Evolutionary conservation across 2,888 invertebrate genomes (phyloP), one percentile per base, ranked within the genome.

Genomic region (Globia sparganii): DNA sequence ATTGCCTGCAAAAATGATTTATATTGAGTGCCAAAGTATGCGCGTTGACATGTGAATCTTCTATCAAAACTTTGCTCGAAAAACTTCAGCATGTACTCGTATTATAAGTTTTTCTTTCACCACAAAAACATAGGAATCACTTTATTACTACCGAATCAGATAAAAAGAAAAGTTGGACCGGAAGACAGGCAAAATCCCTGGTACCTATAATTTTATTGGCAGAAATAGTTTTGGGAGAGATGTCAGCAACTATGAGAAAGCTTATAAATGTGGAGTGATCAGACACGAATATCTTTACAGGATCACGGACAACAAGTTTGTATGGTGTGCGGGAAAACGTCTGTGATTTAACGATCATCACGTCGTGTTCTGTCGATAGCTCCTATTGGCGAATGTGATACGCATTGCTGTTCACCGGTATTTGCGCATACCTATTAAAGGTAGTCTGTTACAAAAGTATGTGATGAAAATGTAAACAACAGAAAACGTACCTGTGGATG

Each of bases 181-280:
- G 58, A 49, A 78, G 56, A 67, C 49, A 43, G 25, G 2, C 53
- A 49, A n/a, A 53, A 34, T 34, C 2, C 25, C n/a, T 83, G 34
- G 46, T 78, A n/a, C n/a, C n/a, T n/a, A 79, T 83, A 62, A 58
- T 77, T 77, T 77, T 79, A 77, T 62, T 77, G 40, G 9, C n/a
- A 5, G 8, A 28, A 28, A 62, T 62, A 62, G 56, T 62, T 83
- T 58, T 56, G 34, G 34, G n/a, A 8, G 40, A 28, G 79, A 40
- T n/a, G 31, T 67, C 49, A 62, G 68, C 46, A 40, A 56, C 67
- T 40, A 64, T 37, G 31, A 34, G 15, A 62, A 66, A 67, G 40
- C 67, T 77, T 62, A 34, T 77, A 67, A 67, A 43, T 46, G 53
- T 62, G n/a, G 25, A 58, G 37, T 62, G 46, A 31, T 79, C 40